Conservation (phyloP, 2,888 invertebrate species). For the Leistus spinibarbis region DNA sequence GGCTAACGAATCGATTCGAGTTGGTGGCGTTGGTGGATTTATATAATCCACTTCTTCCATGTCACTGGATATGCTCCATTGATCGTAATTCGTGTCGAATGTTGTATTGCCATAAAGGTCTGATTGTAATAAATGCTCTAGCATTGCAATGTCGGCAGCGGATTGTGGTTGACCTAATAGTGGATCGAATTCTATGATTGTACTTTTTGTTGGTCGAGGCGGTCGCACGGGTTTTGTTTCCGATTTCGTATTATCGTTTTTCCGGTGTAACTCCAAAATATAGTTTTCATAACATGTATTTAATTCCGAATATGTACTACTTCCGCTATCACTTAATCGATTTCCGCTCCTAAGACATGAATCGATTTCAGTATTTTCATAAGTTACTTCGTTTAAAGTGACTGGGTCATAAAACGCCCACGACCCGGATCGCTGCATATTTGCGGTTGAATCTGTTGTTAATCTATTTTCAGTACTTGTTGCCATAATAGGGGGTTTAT, state of each 20-base stretch:
- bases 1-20: constrained; percentile 68
- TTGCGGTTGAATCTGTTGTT: constrained; percentile 47
- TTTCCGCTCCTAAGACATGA: constrained; percentile 38
- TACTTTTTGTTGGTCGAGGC: constrained; percentile 60
- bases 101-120: constrained; percentile 68
- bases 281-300: constrained; percentile 61
- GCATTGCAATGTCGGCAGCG: constrained; percentile 42
- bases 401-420: constrained; percentile 61
- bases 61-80: constrained; percentile 58
- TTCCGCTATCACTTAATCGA: constrained; percentile 44
- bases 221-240: constrained; percentile 43
- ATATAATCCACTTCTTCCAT: constrained; percentile 60
- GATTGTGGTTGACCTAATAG: constrained; percentile 53
- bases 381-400: constrained; percentile 42
- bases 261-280: constrained; percentile 45
- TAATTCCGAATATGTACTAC: constrained; percentile 46
- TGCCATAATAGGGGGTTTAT: constrained; percentile 41
- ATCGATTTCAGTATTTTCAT: constrained; percentile 24
- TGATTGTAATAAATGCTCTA: constrained; percentile 59
- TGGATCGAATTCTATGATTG: constrained; percentile 79
- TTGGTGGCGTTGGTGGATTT: constrained; percentile 68
- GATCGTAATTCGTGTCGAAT: constrained; percentile 56
- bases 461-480: constrained; percentile 46
- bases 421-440: constrained; percentile 58
- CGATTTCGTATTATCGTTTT: constrained; percentile 48